Evolutionary conservation across 1,140 invertebrate species (phyloP).

Genomic region (Micrasema minimum): DNA sequence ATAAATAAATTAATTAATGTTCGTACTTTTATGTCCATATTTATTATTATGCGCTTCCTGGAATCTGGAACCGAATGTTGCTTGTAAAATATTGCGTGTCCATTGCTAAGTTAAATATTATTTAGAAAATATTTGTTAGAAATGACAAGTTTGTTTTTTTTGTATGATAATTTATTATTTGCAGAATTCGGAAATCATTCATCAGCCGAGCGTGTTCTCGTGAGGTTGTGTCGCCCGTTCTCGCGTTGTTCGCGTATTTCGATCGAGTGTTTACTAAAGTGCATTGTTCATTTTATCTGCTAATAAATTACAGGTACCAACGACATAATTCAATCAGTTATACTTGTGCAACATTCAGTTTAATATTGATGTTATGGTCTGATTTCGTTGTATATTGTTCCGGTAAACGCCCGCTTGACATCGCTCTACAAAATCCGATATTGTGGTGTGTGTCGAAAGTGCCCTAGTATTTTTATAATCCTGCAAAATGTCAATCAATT

Average conservation of each 20-base stretch:
- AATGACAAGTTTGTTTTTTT: too few relatives aligned
- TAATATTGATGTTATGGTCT: not conserved
- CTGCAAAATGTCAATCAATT: too few relatives aligned
- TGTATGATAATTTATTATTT: too few relatives aligned
- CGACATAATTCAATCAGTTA: not conserved
- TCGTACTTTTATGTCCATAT: too few relatives aligned
- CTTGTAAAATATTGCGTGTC: too few relatives aligned
- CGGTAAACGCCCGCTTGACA: conserved; percentile 35
- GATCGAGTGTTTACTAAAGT: conserved; percentile 32
- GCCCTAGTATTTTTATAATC: not conserved
- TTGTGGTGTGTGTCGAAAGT: conserved; percentile 14
- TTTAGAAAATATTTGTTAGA: too few relatives aligned
- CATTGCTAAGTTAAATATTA: too few relatives aligned
- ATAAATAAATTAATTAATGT: too few relatives aligned
- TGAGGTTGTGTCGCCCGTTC: conserved; percentile 19
- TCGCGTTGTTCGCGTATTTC: conserved; percentile 16
- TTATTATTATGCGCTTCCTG: too few relatives aligned
- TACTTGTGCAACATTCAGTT: not conserved
- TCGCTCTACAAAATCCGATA: conserved; percentile 15
- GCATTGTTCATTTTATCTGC: conserved; percentile 17
- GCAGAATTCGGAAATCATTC: conserved; percentile 20
- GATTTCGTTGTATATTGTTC: conserved; percentile 1
- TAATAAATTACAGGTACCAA: conserved; percentile 12
- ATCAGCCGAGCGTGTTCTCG: conserved; percentile 17
- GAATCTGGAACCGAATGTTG: too few relatives aligned